phyloP scores from a whole-genome alignment of 2,113 vertebrate species.

The Pseudorectes ferrugineus region DNA sequence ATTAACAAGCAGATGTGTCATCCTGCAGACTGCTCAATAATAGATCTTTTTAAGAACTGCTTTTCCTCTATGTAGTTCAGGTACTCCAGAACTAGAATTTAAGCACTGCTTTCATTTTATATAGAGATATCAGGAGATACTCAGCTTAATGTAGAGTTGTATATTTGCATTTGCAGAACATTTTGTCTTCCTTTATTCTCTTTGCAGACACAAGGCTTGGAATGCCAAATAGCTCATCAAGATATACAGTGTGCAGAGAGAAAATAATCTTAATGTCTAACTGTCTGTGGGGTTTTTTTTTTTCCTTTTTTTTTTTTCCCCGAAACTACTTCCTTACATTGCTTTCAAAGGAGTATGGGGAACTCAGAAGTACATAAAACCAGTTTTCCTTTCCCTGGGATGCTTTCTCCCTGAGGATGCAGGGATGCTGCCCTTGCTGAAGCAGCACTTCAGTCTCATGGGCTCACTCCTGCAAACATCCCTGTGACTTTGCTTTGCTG shows the following conservation, averaged over 20 bases:
- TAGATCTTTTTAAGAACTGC: conserved; percentile 19
- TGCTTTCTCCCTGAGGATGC: background rate
- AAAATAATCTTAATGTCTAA: background rate
- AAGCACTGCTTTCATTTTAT: conserved; percentile 38
- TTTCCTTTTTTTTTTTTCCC: background rate
- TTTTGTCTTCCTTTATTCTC: conserved; percentile 51
- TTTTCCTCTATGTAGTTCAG: conserved; percentile 14
- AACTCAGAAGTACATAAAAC: background rate
- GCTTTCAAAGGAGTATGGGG: background rate
- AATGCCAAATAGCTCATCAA: conserved; percentile 22
- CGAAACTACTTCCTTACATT: background rate
- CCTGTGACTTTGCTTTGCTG: background rate
- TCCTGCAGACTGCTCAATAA: conserved; percentile 14
- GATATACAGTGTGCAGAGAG: background rate
- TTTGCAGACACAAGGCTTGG: background rate
- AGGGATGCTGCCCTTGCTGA: background rate
- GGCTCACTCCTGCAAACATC: background rate
- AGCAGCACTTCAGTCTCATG: background rate
- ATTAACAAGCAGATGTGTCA: conserved; percentile 22
- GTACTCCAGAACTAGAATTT: conserved; percentile 36
- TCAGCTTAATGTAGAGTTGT: conserved; percentile 7
- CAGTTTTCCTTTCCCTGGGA: background rate
- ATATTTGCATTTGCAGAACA: conserved; percentile 52
- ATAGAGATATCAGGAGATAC: conserved; percentile 30
- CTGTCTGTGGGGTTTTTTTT: background rate